A percentile compares a stretch with the other conserved stretches of the same genome.
These are phyloP conservation scores for Aphrophora alni DNA, from an alignment of 2,888 invertebrate species.

Conservation along the genomic window DNA sequence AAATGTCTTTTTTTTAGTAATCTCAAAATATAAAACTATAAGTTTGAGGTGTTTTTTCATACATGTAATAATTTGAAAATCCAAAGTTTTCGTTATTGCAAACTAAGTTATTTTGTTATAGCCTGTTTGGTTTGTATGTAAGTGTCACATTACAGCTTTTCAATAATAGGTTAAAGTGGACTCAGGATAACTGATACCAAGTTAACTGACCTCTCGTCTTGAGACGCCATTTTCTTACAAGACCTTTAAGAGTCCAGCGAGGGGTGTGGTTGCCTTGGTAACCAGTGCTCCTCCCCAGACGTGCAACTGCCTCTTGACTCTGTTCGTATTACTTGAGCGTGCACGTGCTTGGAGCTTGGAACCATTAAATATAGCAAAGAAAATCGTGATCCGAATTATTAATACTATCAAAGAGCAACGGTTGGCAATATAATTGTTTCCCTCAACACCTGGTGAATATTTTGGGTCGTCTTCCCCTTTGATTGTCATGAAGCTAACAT, in stretches of 20 bases:
- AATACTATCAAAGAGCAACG: background rate
- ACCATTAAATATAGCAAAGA: background rate
- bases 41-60: too few relatives aligned
- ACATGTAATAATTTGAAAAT: too few relatives aligned
- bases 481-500: too few relatives aligned
- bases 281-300: background rate
- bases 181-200: background rate
- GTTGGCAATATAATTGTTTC: background rate
- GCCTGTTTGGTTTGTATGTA: too few relatives aligned
- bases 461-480: background rate
- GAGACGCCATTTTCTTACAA: constrained; percentile 9
- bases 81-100: too few relatives aligned
- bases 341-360: background rate
- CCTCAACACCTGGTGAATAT: background rate
- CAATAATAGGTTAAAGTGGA: background rate
- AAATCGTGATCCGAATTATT: background rate
- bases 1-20: too few relatives aligned
- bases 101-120: too few relatives aligned
- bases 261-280: background rate
- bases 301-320: constrained; percentile 3
- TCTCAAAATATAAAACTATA: too few relatives aligned
- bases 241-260: background rate
- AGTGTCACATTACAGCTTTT: too few relatives aligned
- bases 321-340: background rate
- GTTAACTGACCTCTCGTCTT: constrained; percentile 9